Conservation (phyloP, 1,140 invertebrate genomes). For the Drosophila sproati region DNA sequence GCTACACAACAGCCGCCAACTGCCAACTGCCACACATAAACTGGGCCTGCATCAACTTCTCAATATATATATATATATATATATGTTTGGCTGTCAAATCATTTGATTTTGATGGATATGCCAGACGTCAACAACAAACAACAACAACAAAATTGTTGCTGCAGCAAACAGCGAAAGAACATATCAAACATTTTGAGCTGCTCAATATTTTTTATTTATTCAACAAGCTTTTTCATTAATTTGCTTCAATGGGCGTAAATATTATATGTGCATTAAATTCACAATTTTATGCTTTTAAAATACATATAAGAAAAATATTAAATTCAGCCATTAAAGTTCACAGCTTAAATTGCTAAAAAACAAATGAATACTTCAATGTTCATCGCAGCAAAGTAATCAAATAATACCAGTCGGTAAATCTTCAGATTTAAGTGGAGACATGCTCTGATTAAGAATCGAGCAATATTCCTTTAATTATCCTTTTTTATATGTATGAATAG, state of each 20-base stretch:
- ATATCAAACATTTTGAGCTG: constrained; percentile 12
- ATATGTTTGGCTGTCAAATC: constrained; percentile 26
- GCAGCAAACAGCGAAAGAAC: not conserved
- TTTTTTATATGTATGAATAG: constrained; percentile 22
- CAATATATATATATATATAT: not conserved
- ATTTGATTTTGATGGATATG: constrained; percentile 49
- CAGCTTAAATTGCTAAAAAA: no score
- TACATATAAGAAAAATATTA: not conserved
- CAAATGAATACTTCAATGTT: no score
- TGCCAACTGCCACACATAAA: not conserved
- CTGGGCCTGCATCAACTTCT: not conserved
- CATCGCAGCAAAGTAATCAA: no score
- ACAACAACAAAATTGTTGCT: not conserved
- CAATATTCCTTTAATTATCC: not conserved
- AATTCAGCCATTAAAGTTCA: not conserved
- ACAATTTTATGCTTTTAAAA: no score
- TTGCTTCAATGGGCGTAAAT: not conserved
- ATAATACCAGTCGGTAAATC: no score
- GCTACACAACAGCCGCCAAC: constrained; percentile 15
- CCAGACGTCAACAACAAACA: not conserved
- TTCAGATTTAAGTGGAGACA: not conserved
- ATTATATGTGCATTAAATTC: not conserved
- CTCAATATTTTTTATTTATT: constrained; percentile 12
- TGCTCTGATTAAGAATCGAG: no score
- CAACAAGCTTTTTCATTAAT: constrained; percentile 8